Evolutionary conservation across 2,797 vertebrate genomes (phyloP), one percentile per base, ranked within the genome.

Genomic region (Cossypha heuglini): DNA sequence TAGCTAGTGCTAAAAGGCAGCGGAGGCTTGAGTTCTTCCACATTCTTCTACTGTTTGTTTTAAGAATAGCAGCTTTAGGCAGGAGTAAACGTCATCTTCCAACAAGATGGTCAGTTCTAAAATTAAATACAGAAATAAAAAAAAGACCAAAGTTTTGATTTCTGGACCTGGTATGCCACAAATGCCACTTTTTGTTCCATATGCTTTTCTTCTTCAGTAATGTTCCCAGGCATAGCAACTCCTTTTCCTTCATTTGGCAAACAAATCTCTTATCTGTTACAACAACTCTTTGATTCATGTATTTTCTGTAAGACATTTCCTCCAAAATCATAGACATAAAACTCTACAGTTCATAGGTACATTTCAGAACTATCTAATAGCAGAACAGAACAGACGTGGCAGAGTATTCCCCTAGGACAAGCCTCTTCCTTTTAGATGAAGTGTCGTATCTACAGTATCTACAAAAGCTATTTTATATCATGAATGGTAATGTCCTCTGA

Each of bases 71-170:
- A 79, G 72, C 68, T 95, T 97, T 77, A 96, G 92, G 83, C 26
- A 26, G 24, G 75, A 91, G 93, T 72, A 90, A 78, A 83, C 0
- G 3, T 90, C 97, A 97, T 96, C 52, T 63, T 96, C 89, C 12
- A 75, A 74, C 33, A 67, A 62, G 26, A 55, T 16, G 21, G 77
- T 97, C 92, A 95, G 83, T 80, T 96, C 97, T 97, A 86, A 95
- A 90, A 88, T 24, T 31, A 48, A 92, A 89, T 71, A 93, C 13
- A 81, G 38, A 61, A 46, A 71, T 4, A 6, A 20, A 48, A 49
- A 20, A 63, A 43, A 13, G 0, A 4, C 2, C 14, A 37, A 57
- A 43, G 16, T 20, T 68, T 61, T 21, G 83, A 57, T 75, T 72
- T 82, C 58, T 61, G 72, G 59, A 92, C 40, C 22, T 64, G 38